Conservation (phyloP, 2,113 vertebrate species). For the Vidua macroura region DNA sequence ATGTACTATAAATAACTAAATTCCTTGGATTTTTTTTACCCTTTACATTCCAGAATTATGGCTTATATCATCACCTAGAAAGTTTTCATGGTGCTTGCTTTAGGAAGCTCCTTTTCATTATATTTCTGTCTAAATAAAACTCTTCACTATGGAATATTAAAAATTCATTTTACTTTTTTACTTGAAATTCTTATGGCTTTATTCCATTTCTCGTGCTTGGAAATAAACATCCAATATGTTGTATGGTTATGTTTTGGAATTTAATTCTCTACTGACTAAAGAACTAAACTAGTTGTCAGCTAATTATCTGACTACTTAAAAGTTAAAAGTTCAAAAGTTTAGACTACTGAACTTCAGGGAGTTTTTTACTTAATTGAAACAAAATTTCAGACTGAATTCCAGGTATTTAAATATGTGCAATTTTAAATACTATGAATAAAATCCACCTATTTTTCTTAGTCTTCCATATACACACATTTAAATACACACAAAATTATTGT, state of each 20-base stretch:
- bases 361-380: not conserved
- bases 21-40: not conserved
- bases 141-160: not conserved
- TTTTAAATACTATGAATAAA: not conserved
- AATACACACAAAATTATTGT: not conserved
- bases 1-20: constrained; percentile 7
- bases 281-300: not conserved
- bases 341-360: not conserved
- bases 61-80: not conserved
- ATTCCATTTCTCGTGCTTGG: not conserved
- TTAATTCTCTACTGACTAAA: not conserved
- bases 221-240: not conserved
- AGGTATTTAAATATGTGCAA: not conserved
- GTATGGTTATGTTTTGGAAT: not conserved
- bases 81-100: not conserved
- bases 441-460: not conserved
- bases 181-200: not conserved
- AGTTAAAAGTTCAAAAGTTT: not conserved
- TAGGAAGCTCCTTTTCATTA: not conserved
- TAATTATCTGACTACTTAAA: not conserved
- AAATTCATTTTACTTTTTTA: not conserved
- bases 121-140: not conserved
- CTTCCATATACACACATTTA: not conserved
- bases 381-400: not conserved
- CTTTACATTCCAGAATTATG: not conserved